phyloP scores from a whole-genome alignment of 2,797 vertebrate species.

The Sphenopsis melanotis region DNA sequence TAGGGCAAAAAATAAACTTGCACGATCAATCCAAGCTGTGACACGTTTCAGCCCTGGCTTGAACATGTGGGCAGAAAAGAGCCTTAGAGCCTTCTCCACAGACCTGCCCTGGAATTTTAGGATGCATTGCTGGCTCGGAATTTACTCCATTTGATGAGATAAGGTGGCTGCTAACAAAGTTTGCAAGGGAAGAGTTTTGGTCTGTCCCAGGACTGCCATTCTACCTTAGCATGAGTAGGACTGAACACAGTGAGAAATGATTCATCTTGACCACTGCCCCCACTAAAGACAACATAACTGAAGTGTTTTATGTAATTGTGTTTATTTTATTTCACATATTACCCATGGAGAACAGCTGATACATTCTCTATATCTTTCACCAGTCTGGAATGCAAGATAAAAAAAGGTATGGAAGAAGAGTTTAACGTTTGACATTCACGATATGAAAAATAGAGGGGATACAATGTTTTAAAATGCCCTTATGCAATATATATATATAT shows the following conservation, averaged over 20 bases:
- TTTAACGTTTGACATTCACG: constrained; percentile 63
- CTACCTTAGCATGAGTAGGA: neutral
- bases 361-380: constrained; percentile 68
- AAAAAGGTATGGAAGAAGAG: constrained; percentile 44
- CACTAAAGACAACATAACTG: neutral
- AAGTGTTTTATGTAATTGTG: constrained; percentile 39
- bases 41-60: constrained; percentile 53
- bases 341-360: constrained; percentile 73
- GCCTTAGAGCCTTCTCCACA: neutral
- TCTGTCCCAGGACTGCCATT: neutral
- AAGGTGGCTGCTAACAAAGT: neutral
- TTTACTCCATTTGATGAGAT: neutral
- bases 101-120: neutral
- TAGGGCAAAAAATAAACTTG: constrained; percentile 62
- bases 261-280: neutral
- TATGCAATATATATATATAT: constrained; percentile 71
- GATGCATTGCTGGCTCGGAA: neutral
- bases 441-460: constrained; percentile 72
- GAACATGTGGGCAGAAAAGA: neutral
- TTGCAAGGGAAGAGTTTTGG: neutral
- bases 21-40: constrained; percentile 44
- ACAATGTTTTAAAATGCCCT: constrained; percentile 79
- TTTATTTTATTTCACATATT: constrained; percentile 72
- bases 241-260: neutral
- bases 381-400: constrained; percentile 57